These are phyloP conservation scores for Aplysina aerophoba DNA, from an alignment of 37 sponge, comb jelly and placozoan genomes.

Conservation along the genomic window DNA sequence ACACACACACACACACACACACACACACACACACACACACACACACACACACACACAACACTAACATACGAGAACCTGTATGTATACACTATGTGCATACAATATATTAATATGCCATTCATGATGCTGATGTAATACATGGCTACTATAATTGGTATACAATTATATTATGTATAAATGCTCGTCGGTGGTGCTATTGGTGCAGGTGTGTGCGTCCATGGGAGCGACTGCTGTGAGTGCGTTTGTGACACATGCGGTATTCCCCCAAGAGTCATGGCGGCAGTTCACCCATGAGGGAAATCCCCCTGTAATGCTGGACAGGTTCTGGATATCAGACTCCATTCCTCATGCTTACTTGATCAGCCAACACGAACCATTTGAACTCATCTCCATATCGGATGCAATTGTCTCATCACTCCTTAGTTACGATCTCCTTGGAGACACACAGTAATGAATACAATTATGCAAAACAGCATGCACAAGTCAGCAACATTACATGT, in stretches of 20 bases:
- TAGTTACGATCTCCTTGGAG: conserved; percentile 9
- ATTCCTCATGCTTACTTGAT: conserved; percentile 73
- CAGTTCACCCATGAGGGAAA: conserved; percentile 42
- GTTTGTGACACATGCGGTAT: conserved; percentile 92
- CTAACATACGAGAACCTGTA: neutral
- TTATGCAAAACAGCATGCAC: neutral
- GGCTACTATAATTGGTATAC: too few relatives aligned
- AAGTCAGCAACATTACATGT: neutral
- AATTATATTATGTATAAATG: too few relatives aligned
- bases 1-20: too few relatives aligned
- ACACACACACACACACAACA: too few relatives aligned
- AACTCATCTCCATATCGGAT: conserved; percentile 72
- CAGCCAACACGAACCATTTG: conserved; percentile 64
- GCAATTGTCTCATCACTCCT: conserved; percentile 78
- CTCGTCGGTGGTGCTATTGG: neutral
- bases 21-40: too few relatives aligned
- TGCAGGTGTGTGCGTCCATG: conserved; percentile 53
- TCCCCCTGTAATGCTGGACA: conserved; percentile 45
- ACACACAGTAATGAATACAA: conserved; percentile 4
- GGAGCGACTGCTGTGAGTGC: conserved; percentile 80
- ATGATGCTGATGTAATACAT: conserved; percentile 31
- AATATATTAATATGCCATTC: neutral
- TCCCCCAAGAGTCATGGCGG: conserved; percentile 85
- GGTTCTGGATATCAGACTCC: conserved; percentile 94
- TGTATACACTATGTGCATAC: neutral